A percentile compares a stretch with the other conserved stretches of the same genome.
Conservation (phyloP, 2,113 vertebrate species). For the Odobenus rosmarus region DNA sequence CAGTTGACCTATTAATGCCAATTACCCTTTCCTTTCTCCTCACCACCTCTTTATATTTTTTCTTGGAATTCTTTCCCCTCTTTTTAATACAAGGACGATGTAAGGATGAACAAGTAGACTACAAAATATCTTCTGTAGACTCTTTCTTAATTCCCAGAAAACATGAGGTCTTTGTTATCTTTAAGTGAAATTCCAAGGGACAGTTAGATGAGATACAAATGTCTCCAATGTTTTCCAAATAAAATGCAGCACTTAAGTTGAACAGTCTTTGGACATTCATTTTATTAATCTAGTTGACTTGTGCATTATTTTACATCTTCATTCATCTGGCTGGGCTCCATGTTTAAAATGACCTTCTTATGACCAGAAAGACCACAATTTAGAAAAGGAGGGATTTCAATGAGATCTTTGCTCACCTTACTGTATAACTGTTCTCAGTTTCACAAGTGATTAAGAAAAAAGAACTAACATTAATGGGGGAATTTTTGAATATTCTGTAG, state of each 20-base stretch:
- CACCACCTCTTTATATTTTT: neutral
- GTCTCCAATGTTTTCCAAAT: slow-evolving; percentile 8
- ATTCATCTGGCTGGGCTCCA: neutral
- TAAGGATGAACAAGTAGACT: neutral
- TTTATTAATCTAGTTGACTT: neutral
- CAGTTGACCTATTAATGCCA: neutral
- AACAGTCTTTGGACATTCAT: neutral
- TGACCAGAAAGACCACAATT: neutral
- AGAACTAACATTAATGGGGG: slow-evolving; percentile 14
- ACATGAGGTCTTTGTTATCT: slow-evolving; percentile 29
- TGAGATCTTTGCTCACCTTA: neutral
- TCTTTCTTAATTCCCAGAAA: slow-evolving; percentile 29
- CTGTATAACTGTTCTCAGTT: slow-evolving; percentile 21
- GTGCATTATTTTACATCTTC: neutral
- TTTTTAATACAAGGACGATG: neutral
- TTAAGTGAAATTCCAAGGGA: slow-evolving; percentile 27
- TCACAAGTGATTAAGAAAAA: slow-evolving; percentile 47
- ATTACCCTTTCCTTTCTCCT: neutral
- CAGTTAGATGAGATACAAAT: slow-evolving; percentile 21
- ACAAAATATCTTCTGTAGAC: slow-evolving; percentile 25
- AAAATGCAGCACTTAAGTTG: neutral
- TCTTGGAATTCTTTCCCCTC: neutral
- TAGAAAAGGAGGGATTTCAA: slow-evolving; percentile 1
- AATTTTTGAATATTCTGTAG: slow-evolving; percentile 7
- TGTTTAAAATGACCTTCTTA: slow-evolving; percentile 35